Evolutionary conservation across 2,888 invertebrate species (phyloP), one percentile per base, ranked within the genome.

Genomic region (Agrochola lychnidis): DNA sequence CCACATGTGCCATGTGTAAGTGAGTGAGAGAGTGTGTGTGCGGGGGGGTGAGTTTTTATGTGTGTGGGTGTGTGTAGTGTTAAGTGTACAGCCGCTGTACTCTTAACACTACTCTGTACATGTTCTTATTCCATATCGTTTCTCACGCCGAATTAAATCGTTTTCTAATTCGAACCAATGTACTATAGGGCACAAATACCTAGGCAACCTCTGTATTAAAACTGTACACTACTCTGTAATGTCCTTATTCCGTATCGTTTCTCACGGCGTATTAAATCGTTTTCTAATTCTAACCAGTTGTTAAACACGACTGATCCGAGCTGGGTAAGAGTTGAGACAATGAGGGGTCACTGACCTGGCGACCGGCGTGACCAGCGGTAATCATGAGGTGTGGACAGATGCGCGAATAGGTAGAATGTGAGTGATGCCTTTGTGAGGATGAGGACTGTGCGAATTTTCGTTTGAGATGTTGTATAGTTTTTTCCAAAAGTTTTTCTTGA

Each of bases 311-410:
- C 76, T 88, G 89, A 89, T 88, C 87, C 82, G 68, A 69, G 78
- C 59, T 77, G 72, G 77, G 89, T 88, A 89, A 89, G 83, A 86
- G 87, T 78, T 84, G 85, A 90, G 90, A 91, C 90, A 91, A 91
- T 90, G 88, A 87, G 87, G 73, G 91, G 89, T 89, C 89, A 80
- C 12, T 82, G 90, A 85, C 81, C 90, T 72, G 74, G 6, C 88
- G 85, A 82, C 84, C 88, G 88, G 83, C 85, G 79, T 88, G 88
- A 88, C 90, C 88, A 86, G 56, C 77, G 78, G 67, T 69, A 74
- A 78, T 42, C 70, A 74, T 76, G 53, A 75, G 4, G 72, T 76
- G 67, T 42, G 61, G 45, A 62, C 79, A 87, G 88, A 89, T 73
- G 79, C n/a, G 70, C 30, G 53, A 9, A 42, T 87, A 75, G 84